phyloP scores from a whole-genome alignment of 2,113 vertebrate genomes.

The Coptodon rendalli region DNA sequence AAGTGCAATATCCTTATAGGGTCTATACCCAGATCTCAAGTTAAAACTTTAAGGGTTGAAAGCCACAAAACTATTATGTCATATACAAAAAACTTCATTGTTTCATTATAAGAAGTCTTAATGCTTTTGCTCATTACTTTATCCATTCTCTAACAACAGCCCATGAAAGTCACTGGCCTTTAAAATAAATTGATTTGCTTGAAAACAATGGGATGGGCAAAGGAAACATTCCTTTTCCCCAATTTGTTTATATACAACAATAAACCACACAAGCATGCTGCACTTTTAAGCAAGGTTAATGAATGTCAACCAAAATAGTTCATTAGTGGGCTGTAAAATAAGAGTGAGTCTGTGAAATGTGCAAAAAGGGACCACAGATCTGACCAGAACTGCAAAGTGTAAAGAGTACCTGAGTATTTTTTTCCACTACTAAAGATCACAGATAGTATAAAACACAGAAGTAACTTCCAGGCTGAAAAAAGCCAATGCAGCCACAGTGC shows the following conservation, averaged over 20 bases:
- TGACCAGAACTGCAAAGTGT: neutral
- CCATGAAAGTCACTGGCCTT: neutral
- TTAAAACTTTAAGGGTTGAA: neutral
- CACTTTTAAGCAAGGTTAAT: neutral
- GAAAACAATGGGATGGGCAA: neutral
- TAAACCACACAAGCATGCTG: neutral
- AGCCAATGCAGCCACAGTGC: neutral
- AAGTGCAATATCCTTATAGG: neutral
- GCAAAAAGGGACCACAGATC: neutral
- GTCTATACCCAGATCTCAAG: neutral
- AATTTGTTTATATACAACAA: neutral
- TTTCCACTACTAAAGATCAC: neutral
- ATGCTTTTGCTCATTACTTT: neutral
- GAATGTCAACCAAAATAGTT: neutral
- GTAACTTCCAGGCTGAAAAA: neutral
- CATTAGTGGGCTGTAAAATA: neutral
- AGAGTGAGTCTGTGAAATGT: neutral
- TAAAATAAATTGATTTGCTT: neutral
- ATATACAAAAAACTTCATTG: neutral
- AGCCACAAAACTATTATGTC: neutral
- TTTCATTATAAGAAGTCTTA: neutral
- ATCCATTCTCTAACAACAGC: neutral
- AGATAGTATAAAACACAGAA: neutral
- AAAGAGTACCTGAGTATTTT: neutral
- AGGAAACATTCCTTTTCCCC: neutral